phyloP scores from a whole-genome alignment of 2,797 vertebrate species.

The Siniperca obscura region DNA sequence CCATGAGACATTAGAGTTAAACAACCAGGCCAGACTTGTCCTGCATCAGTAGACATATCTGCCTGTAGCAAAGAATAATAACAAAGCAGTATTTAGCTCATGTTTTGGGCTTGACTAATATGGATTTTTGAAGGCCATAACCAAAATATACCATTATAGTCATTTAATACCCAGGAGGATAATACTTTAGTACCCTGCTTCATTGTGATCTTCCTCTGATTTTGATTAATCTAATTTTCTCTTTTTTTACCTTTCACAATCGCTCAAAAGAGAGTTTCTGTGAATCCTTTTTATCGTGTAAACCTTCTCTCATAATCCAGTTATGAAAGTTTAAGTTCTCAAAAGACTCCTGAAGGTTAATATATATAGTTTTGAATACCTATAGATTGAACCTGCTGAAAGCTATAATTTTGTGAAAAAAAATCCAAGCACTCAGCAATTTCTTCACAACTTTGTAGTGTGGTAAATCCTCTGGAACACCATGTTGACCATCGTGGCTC shows the following conservation, averaged over 20 bases:
- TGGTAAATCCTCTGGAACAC: background rate
- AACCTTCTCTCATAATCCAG: background rate
- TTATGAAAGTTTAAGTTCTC: background rate
- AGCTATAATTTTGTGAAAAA: background rate
- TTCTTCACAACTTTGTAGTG: background rate
- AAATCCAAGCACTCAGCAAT: background rate
- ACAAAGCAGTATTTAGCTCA: constrained; percentile 23
- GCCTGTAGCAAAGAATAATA: constrained; percentile 9
- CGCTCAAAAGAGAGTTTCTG: background rate
- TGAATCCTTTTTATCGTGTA: background rate
- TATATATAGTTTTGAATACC: background rate
- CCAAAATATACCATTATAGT: constrained; percentile 30
- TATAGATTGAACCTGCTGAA: background rate
- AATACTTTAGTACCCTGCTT: background rate
- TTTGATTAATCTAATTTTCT: background rate
- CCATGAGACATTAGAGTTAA: constrained; percentile 29
- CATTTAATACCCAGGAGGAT: constrained; percentile 25
- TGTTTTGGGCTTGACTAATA: constrained; percentile 22
- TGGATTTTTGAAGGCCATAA: constrained; percentile 27
- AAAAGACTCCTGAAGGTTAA: constrained; percentile 3
- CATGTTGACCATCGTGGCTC: background rate
- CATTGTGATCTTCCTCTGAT: background rate
- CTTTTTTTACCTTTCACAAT: background rate
- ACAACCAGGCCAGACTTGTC: constrained; percentile 10
- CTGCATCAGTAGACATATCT: constrained; percentile 3